Base-by-base conservation (phyloP, 1,140 invertebrate species). In the Brachionus rubens region DNA sequence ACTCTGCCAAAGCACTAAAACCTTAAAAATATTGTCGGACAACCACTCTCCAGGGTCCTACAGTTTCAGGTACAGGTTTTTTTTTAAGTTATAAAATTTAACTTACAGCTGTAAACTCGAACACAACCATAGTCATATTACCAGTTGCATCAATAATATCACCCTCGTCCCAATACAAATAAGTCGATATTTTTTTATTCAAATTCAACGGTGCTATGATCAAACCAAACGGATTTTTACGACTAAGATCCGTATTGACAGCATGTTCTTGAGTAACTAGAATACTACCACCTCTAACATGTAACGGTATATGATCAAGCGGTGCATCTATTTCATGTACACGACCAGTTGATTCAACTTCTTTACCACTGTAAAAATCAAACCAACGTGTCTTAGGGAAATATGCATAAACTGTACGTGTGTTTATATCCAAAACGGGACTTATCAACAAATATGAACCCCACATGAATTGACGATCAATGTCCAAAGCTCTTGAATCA, bases 401-500 rank as follows among this genome's bases (percentile, higher is more conserved):
- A 50, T 67, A 67, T 7, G 40, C 59, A n/a, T 24, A 40, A 40
- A 67, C 43, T 40, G 16, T 43, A 30, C 30, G 47, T 21, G n/a
- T n/a, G 26, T 88, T 89, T 80, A 90, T 84, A 78, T 89, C 83
- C n/a, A 93, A 82, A 48, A 91, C 88, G 10, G 91, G 91, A 19
- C 88, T 83, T 52, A 94, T 88, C 85, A 93, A 87, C 2, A 94
- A 77, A 59, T 86, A 85, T 16, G 87, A 84, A 21, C 91, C 91
- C 87, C 91, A 90, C 77, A 93, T 82, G 82, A 93, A 93, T 82
- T 92, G 89, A 0, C 86, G 84, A 81, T 92, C 91, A 52, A 93
- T 88, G 16, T 83, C 81, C 79, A 89, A 89, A 0, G 91, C 90
- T 7, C 80, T 81, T 5, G 78, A 77, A 81, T 93, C 90, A 19